Conservation (phyloP, 2,797 vertebrate genomes). For the Chelon auratus region DNA sequence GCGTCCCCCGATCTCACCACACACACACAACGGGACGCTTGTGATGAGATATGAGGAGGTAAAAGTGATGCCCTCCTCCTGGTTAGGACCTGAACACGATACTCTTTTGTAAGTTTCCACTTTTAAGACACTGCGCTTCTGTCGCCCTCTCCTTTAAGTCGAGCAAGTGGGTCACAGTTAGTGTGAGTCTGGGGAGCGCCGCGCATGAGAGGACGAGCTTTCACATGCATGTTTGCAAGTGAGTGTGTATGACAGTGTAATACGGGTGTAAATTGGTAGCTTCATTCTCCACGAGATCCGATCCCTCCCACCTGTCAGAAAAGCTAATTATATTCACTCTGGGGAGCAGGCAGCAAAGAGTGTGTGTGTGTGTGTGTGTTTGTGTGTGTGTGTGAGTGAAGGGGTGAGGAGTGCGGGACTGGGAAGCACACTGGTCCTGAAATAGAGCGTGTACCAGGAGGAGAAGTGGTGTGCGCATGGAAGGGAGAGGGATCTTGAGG, state of each 20-base stretch:
- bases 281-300: constrained; percentile 85
- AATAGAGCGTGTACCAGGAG: constrained; percentile 52
- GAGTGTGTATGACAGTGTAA: constrained; percentile 78
- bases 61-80: background rate
- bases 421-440: constrained; percentile 68
- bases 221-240: constrained; percentile 75
- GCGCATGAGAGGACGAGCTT: constrained; percentile 49
- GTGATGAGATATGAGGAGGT: background rate
- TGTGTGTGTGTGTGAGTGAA: constrained; percentile 46
- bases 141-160: constrained; percentile 30
- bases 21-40: background rate
- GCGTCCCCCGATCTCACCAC: background rate
- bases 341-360: constrained; percentile 68
- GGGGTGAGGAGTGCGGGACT: constrained; percentile 63
- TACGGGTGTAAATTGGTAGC: constrained; percentile 83
- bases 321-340: constrained; percentile 90
- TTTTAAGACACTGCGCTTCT: constrained; percentile 25
- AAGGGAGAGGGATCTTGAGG: constrained; percentile 48
- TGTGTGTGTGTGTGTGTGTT: constrained; percentile 46
- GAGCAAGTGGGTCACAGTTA: constrained; percentile 56
- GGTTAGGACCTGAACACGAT: constrained; percentile 3
- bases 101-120: constrained; percentile 12
- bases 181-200: constrained; percentile 40
- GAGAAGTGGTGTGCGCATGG: constrained; percentile 9
- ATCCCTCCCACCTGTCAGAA: constrained; percentile 91